Base-by-base conservation (phyloP, 2,888 invertebrate genomes). In the Orthosia cruda region DNA sequence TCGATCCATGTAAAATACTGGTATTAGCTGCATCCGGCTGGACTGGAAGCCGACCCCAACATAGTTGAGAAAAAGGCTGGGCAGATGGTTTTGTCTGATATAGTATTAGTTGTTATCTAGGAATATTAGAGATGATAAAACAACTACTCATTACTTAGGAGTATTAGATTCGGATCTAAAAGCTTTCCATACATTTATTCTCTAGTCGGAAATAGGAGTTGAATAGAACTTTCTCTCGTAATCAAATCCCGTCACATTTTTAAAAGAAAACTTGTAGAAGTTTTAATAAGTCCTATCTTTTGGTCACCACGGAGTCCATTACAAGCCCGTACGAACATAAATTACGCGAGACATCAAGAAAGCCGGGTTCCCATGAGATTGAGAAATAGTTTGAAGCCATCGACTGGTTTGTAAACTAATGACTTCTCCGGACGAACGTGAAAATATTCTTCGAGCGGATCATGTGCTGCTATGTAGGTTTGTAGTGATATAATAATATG, bases 351-450 rank as follows among this genome's bases (percentile, higher is more conserved):
- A 74, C 81, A 59, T 66, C 62, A 72, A 76, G 65, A 58, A 47
- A 71, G 63, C 54, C 32, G 54, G 45, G 73, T 85, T 85, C 86
- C 80, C 85, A 75, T 80, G 85, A 68, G 80, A 81, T 80, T 66
- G 80, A 55, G 74, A 72, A 77, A 75, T 71, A 77, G 69, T 85
- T 71, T 66, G 57, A 63, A 63, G 68, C 64, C 54, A 78, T 74
- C 80, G 63, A 85, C 73, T 77, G 83, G 85, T 82, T 85, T 82
- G 40, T 63, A 63, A 74, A 77, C 74, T 74, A 77, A 80, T 77
- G 69, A 76, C 65, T 81, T 81, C 62, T 71, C 59, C 67, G 82
- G 61, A 76, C 32, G 64, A 59, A 67, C 87, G 85, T 87, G 84
- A 47, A 68, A 55, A 74, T 80, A 84, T 87, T 80, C 70, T 64